Evolutionary conservation across 2,888 invertebrate species (phyloP).

Genomic region (Prenolepis imparis): DNA sequence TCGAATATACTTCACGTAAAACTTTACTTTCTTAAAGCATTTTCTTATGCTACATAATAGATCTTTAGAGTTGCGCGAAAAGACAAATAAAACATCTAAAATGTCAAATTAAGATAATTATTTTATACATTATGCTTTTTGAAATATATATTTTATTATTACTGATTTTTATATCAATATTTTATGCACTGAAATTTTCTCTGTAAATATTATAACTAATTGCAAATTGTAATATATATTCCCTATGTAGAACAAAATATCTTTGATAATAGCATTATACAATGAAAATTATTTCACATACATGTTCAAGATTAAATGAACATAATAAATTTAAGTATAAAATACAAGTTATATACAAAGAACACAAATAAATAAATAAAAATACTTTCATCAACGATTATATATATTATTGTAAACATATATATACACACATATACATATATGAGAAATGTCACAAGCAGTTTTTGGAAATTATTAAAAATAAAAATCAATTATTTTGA

Average conservation of each 20-base stretch:
- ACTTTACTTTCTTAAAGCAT: not conserved
- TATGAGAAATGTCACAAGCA: too few species aligned
- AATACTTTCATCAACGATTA: not conserved
- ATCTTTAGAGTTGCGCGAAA: not conserved
- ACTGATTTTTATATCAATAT: not conserved
- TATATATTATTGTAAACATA: not conserved
- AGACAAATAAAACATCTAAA: not conserved
- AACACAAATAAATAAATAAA: not conserved
- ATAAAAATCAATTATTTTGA: too few species aligned
- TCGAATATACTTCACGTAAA: not conserved
- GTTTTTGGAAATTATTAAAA: too few species aligned
- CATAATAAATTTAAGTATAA: not conserved
- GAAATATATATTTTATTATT: slow-evolving; percentile 5
- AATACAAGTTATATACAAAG: too few species aligned
- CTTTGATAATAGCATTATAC: not conserved
- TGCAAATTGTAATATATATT: slow-evolving; percentile 7
- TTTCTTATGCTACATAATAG: not conserved
- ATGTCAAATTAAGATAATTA: slow-evolving; percentile 17
- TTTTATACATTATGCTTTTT: not conserved
- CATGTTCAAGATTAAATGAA: not conserved
- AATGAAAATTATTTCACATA: slow-evolving; percentile 8
- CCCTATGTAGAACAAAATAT: not conserved
- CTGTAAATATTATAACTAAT: not conserved
- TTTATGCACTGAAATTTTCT: not conserved
- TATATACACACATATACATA: not conserved